Evolutionary conservation across 2,797 vertebrate genomes (phyloP), one percentile per base, ranked within the genome.

Genomic region (Eptatretus atami): DNA sequence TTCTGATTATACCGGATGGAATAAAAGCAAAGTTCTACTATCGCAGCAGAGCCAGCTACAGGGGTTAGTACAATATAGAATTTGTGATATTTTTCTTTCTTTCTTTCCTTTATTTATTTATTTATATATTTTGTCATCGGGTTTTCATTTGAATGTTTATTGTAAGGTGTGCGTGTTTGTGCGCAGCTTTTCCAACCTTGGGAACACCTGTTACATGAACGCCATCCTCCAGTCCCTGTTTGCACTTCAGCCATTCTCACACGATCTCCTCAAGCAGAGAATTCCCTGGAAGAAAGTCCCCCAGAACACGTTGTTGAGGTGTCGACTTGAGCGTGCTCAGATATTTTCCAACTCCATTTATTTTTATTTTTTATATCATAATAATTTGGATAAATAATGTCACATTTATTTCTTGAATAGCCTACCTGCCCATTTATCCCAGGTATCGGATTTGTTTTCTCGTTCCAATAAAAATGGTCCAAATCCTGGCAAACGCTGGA

Each of bases 161-260:
- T 61, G n/a, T 61, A 61, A 61, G n/a, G n/a, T n/a, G n/a, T 10
- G 25, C 10, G n/a, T 61, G 25, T 61, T 61, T 60, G n/a, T 25
- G n/a, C 52, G 1, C 73, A 98, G 92, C 24, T 98, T 98, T 75
- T 95, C 92, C 65, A 98, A 98, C 71, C 72, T 98, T 71, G 92
- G 92, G 66, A 98, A 98, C 75, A 98, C 92, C 8, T 98, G 92
- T 69, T 98, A 98, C 69, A 98, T 98, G 92, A 98, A 96, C 14
- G 86, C 92, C 67, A 98, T 98, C 69, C 78, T 98, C 66, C 92
- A 98, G 68, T 95, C 92, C 44, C 77, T 98, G 52, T 98, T 98
- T 77, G 95, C 90, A 69, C 81, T 98, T 65, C 92, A 90, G 1
- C 93, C 87, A 52, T 93, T 98, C 75, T 83, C 84, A 67, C 88